Base-by-base conservation (phyloP, 2,888 invertebrate species). In the Oscheius sp. region DNA sequence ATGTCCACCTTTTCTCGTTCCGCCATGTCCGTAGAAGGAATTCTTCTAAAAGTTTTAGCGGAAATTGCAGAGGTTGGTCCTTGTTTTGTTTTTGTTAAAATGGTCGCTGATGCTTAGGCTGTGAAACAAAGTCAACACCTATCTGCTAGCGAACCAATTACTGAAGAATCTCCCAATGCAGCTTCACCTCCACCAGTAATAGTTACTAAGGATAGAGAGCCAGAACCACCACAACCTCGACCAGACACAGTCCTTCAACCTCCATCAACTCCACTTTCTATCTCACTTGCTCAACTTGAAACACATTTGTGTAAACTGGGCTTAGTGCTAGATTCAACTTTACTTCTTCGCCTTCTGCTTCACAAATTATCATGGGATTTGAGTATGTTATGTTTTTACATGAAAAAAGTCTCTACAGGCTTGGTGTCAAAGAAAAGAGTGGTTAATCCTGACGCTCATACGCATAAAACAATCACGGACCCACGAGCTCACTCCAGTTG, bases 291-390 rank as follows among this genome's bases (percentile, higher is more conserved):
- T 55, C 84, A 85, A 63, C 72, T 86, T 7, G 85, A 86, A 74
- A 79, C 84, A 1, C 86, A 88, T 76, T 73, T 88, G 13, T 84
- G 86, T 76, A 87, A 87, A 76, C 80, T 88, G n/a, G 85, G 85
- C 1, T 70, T 87, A 21, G 82, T 88, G 2, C 58, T 88, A 53
- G 87, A 87, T 56, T 83, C 87, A 0, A 81, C 84, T 45, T 80
- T 88, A n/a, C 71, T 88, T n/a, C 76, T 88, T 0, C 78, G 88
- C 18, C 61, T 88, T 0, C 74, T 88, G 3, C 78, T 88, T 16
- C 88, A 88, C 79, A 88, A 88, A 69, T 72, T 88, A n/a, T 80
- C 84, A 0, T 88, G 88, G 88, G 88, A 88, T 76, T 72, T 88
- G 9, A 80, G 83, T 76, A 5, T 23, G 59, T 29, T 18, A 46